Evolutionary conservation across 2,113 vertebrate species (phyloP).

Genomic region (Isurus oxyrinchus): DNA sequence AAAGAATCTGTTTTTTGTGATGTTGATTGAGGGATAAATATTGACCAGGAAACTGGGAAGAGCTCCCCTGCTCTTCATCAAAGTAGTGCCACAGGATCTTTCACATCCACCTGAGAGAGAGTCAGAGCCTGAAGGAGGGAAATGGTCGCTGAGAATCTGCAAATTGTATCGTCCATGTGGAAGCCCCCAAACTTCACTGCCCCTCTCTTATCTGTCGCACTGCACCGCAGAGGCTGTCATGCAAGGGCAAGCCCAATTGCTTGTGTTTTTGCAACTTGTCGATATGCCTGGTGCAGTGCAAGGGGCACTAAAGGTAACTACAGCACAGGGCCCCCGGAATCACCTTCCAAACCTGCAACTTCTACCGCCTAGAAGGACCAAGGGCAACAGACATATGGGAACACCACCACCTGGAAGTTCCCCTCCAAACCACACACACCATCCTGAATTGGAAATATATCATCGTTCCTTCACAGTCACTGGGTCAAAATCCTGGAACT

Average conservation of each 20-base stretch:
- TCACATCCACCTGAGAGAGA: neutral
- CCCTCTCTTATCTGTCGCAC: neutral
- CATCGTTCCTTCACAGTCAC: neutral
- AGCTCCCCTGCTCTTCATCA: neutral
- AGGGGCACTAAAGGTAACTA: neutral
- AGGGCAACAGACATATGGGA: neutral
- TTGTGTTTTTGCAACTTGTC: neutral
- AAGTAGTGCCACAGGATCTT: neutral
- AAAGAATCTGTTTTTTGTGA: neutral
- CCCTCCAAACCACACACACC: neutral
- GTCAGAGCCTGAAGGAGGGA: neutral
- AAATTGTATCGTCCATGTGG: neutral
- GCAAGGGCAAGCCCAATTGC: neutral
- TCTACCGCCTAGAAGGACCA: neutral
- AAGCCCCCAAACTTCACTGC: neutral
- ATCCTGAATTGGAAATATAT: neutral
- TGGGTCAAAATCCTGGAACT: neutral
- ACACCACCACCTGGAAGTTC: neutral
- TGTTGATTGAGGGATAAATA: neutral
- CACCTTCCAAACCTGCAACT: neutral
- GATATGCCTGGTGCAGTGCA: neutral
- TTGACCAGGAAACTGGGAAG: neutral
- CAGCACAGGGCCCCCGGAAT: neutral
- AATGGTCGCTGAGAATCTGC: neutral
- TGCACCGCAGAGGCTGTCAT: neutral